Conservation (phyloP, 2,797 vertebrate genomes). For the Numenius phaeopus region DNA sequence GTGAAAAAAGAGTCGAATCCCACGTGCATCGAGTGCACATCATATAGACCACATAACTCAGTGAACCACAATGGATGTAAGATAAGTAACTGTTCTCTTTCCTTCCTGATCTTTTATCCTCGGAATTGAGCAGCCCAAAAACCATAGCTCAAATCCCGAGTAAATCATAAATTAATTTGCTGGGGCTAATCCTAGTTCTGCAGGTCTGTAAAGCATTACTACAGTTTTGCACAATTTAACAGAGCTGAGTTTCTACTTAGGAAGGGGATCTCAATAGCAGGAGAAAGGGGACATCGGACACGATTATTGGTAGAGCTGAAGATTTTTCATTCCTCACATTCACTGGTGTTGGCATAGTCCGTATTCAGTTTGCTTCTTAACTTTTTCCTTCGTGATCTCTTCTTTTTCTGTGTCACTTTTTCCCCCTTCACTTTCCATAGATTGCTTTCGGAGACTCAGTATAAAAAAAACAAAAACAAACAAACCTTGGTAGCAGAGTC, state of each 20-base stretch:
- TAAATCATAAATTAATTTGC: conserved; percentile 16
- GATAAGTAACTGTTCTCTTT: conserved; percentile 43
- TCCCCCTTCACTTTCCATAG: background rate
- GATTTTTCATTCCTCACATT: background rate
- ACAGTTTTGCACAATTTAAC: background rate
- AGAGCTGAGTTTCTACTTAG: background rate
- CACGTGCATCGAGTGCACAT: background rate
- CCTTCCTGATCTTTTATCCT: conserved; percentile 60
- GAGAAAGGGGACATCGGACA: background rate
- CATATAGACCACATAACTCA: conserved; percentile 27
- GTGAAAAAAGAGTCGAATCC: background rate
- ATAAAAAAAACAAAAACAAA: background rate
- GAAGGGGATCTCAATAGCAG: background rate
- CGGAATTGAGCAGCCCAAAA: background rate
- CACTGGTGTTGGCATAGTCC: background rate
- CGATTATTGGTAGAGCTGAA: background rate
- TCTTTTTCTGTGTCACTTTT: background rate
- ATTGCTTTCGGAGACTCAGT: background rate
- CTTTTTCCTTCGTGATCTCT: background rate
- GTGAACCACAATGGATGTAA: conserved; percentile 39
- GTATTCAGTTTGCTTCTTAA: background rate
- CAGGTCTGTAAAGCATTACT: background rate
- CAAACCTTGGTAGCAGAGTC: background rate
- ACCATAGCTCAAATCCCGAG: background rate
- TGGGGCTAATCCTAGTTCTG: background rate